Evolutionary conservation across 2,113 vertebrate species (phyloP).

Genomic region (Vulpes lagopus): DNA sequence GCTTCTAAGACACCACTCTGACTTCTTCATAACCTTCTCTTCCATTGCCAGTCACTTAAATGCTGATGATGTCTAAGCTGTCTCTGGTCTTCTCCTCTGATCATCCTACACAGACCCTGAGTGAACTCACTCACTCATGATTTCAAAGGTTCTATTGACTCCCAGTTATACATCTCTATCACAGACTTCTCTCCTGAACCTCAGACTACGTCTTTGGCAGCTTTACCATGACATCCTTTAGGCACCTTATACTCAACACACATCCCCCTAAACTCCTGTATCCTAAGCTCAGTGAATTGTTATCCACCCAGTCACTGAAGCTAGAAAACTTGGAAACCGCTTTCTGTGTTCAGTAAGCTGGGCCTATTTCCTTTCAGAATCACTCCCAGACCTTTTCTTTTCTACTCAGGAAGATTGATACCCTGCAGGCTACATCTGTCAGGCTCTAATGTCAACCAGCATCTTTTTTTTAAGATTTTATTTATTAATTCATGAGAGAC

Average conservation of each 20-base stretch:
- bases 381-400: background rate
- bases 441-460: background rate
- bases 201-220: background rate
- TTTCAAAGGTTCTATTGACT: constrained; percentile 44
- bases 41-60: background rate
- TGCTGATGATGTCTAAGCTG: background rate
- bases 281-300: background rate
- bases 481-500: no score
- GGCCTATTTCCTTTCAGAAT: background rate
- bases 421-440: background rate
- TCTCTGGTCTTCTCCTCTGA: background rate
- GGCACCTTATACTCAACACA: background rate
- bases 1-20: background rate
- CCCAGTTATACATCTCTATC: background rate
- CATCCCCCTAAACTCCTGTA: background rate
- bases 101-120: background rate
- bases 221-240: background rate
- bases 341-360: background rate
- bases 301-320: background rate
- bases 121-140: background rate
- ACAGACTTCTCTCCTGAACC: background rate
- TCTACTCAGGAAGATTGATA: background rate
- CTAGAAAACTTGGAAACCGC: background rate
- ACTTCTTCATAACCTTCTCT: background rate
- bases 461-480: background rate